Base-by-base conservation (phyloP, 1,140 invertebrate species). In the Battus philenor region DNA sequence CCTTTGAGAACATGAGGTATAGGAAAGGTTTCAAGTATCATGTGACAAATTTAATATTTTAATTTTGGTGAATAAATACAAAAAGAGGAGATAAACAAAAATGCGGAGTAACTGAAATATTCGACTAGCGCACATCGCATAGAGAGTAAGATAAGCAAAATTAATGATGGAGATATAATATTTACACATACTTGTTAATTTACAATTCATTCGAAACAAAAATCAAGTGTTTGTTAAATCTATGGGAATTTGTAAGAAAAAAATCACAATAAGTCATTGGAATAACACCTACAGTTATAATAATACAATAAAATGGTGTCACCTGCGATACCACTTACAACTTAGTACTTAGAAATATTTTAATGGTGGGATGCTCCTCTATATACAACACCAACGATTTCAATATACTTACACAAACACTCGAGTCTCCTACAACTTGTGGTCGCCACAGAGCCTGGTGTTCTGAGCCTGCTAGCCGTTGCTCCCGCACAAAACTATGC, bases 281-380 rank as follows among this genome's bases (percentile, higher is more conserved):
- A 80, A 81, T 78, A 78, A 70, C 57, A 69, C 62, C 69, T 74
- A 77, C 43, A 67, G 57, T 62, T 75, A 70, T 52, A 62, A 59
- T 55, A 65, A 68, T 69, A 72, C 76, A 68, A 68, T 63, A 67
- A 47, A 70, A 76, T 65, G 67, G 72, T 70, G 65, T 75, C 64
- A 70, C 56, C 63, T 61, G 67, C 61, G 68, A 77, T 75, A 76
- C 65, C 76, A 70, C 79, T 81, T 85, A 85, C 44, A 66, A 71
- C 73, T 75, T 85, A 82, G 70, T 76, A 78, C 78, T 82, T 82
- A 82, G 62, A 75, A 69, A 77, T 78, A 81, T 79, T 81, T 67
- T 68, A 76, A 85, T 85, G 81, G 81, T 85, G 81, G 81, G 81
- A 82, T 85, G 69, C 65, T 79, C 79, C 77, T 75, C 68, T 85